phyloP scores from a whole-genome alignment of 2,888 invertebrate genomes.

The Eilema caniola region DNA sequence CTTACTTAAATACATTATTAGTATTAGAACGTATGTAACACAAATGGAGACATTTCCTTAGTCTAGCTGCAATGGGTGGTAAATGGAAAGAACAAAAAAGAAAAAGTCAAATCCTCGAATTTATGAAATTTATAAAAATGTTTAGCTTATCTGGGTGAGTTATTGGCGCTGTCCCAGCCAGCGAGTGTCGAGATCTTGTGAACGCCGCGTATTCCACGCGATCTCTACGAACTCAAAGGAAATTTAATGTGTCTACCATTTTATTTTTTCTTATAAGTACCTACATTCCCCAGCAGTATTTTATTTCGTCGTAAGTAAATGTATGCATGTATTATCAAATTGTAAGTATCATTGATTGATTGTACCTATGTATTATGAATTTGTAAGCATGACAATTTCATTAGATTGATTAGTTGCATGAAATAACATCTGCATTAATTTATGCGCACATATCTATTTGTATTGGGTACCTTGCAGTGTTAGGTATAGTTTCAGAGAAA shows the following conservation, averaged over 20 bases:
- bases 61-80: background rate
- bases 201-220: conserved; percentile 39
- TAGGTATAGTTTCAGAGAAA: no score
- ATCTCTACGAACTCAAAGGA: conserved; percentile 28
- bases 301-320: background rate
- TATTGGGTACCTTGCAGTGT: no score
- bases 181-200: conserved; percentile 40
- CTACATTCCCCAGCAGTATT: background rate
- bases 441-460: no score
- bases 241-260: conserved; percentile 30
- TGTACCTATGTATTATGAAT: no score
- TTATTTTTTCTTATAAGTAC: conserved; percentile 31
- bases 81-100: conserved; percentile 28
- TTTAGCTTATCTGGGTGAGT: conserved; percentile 50
- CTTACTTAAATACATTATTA: no score
- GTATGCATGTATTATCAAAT: background rate
- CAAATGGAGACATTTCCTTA: background rate
- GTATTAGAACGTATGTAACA: background rate
- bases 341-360: no score
- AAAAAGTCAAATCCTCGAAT: conserved; percentile 30
- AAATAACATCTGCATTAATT: no score
- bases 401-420: no score
- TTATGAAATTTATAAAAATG: conserved; percentile 48
- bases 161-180: conserved; percentile 49
- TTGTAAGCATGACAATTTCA: no score